These are phyloP conservation scores for Ophioninae sp. DNA, from an alignment of 2,888 invertebrate genomes.

Conservation along the genomic window DNA sequence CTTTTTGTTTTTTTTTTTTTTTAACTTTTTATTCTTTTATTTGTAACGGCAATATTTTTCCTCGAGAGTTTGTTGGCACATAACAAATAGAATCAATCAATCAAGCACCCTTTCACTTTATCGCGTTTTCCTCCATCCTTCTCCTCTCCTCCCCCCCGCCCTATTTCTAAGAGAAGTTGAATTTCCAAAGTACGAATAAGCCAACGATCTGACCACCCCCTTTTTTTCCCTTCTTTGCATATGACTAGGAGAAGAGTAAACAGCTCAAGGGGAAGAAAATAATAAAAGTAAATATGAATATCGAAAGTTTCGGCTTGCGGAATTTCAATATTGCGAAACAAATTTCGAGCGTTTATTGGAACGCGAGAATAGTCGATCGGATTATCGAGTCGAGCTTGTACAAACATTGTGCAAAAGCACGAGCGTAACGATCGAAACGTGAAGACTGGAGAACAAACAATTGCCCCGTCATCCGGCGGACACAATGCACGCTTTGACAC, in stretches of 20 bases:
- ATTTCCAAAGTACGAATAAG: too few species aligned
- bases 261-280: background rate
- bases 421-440: constrained; percentile 7
- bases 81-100: too few species aligned
- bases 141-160: too few species aligned
- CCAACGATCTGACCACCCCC: background rate
- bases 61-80: too few species aligned
- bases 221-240: background rate
- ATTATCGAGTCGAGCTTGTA: constrained; percentile 33
- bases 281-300: background rate
- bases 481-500: background rate
- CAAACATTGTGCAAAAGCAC: constrained; percentile 3
- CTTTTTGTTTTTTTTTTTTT: background rate
- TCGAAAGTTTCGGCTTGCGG: background rate
- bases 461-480: background rate
- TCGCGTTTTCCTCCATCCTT: too few species aligned
- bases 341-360: background rate
- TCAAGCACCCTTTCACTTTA: too few species aligned
- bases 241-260: background rate
- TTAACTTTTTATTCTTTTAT: too few species aligned
- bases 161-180: too few species aligned
- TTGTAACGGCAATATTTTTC: too few species aligned
- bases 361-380: background rate
- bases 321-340: background rate
- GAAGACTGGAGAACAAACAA: constrained; percentile 16